A percentile compares a stretch with the other conserved stretches of the same genome.
These are phyloP conservation scores for Melanerpes aurifrons DNA, from an alignment of 2,113 vertebrate species.

Conservation along the genomic window DNA sequence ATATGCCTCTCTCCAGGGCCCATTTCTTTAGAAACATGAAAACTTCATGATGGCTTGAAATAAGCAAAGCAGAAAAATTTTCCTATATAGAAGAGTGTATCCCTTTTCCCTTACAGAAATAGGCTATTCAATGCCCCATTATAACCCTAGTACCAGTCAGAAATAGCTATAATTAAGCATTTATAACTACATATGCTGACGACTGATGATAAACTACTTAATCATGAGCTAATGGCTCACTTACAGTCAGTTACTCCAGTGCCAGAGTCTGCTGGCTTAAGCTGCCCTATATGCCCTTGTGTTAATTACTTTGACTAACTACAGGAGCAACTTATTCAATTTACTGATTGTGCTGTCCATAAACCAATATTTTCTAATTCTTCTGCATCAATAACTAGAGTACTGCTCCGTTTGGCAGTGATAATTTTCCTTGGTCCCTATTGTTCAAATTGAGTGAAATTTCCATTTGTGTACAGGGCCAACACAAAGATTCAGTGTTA, in stretches of 20 bases:
- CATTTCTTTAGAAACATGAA: background rate
- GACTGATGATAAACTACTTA: constrained; percentile 69
- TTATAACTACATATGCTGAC: constrained; percentile 7
- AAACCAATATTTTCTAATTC: constrained; percentile 59
- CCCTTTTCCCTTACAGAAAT: background rate
- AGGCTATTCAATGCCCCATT: background rate
- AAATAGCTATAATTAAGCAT: constrained; percentile 54
- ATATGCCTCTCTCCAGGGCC: background rate
- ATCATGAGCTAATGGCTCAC: constrained; percentile 63
- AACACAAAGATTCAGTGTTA: background rate
- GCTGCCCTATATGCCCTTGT: constrained; percentile 55
- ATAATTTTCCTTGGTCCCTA: background rate
- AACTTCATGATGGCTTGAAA: background rate
- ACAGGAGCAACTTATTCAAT: constrained; percentile 75
- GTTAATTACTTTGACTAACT: constrained; percentile 82
- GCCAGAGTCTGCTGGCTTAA: constrained; percentile 47
- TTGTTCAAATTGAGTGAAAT: background rate
- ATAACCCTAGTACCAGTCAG: background rate
- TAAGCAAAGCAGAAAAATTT: background rate
- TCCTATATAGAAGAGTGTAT: background rate
- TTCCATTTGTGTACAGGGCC: background rate
- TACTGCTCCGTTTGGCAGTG: background rate
- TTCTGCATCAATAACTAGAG: constrained; percentile 21
- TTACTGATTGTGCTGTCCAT: constrained; percentile 66
- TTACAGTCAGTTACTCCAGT: constrained; percentile 35